phyloP scores from a whole-genome alignment of 2,797 vertebrate genomes.

The Anisognathus igniventris region DNA sequence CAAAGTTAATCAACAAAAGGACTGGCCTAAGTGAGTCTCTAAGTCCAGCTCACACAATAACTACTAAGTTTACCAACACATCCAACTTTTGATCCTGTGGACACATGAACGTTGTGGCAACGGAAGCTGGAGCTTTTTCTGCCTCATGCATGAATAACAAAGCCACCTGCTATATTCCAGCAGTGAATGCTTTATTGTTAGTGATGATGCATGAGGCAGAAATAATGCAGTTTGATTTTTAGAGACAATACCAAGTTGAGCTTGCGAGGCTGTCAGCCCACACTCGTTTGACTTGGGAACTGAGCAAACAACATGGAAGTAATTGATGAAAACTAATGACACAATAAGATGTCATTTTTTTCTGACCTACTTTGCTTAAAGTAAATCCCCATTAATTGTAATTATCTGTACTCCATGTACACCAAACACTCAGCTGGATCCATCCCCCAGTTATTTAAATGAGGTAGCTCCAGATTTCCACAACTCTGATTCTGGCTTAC shows the following conservation, averaged over 20 bases:
- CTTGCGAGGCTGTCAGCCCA: conserved; percentile 30
- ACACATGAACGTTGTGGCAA: background rate
- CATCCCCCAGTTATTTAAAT: conserved; percentile 23
- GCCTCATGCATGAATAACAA: conserved; percentile 49
- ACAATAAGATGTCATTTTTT: conserved; percentile 47
- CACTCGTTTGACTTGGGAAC: conserved; percentile 35
- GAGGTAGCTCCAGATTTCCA: conserved; percentile 10
- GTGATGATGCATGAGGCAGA: conserved; percentile 59
- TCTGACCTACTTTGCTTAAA: conserved; percentile 50
- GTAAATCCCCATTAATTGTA: conserved; percentile 37
- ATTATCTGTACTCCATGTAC: conserved; percentile 14
- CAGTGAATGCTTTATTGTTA: conserved; percentile 38
- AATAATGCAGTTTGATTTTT: conserved; percentile 60
- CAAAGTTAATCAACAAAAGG: background rate
- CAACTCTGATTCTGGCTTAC: background rate
- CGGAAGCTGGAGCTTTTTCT: background rate
- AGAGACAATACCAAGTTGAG: conserved; percentile 46
- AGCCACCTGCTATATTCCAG: conserved; percentile 52
- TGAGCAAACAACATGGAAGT: conserved; percentile 58
- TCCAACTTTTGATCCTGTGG: background rate
- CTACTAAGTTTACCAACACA: background rate
- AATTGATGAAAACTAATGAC: conserved; percentile 54
- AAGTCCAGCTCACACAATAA: background rate
- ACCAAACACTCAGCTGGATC: background rate
- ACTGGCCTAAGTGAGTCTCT: background rate